Percentiles rank a stretch among this genome's conserved stretches.
Evolutionary conservation across 2,888 invertebrate genomes (phyloP).

Genomic region (Tetranychus piercei): DNA sequence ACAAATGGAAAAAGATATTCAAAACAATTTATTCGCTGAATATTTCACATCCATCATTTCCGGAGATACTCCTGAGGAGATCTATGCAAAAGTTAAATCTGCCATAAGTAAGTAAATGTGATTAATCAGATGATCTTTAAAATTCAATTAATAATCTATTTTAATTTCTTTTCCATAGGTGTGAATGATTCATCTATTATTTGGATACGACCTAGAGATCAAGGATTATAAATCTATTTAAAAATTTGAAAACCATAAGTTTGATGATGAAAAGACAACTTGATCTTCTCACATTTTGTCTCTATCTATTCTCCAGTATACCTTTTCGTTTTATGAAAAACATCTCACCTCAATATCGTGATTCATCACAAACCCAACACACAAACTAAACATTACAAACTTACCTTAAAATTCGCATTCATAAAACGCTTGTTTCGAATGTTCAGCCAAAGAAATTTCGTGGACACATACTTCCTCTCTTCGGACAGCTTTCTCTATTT

Average conservation of each 20-base stretch:
- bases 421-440: too few species aligned
- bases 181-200: not conserved
- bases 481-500: too few species aligned
- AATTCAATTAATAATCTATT: not conserved
- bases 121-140: conserved; percentile 69
- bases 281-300: conserved; percentile 22
- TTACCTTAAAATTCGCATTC: too few species aligned
- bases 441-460: too few species aligned
- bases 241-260: not conserved
- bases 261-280: not conserved
- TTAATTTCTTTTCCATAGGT: not conserved
- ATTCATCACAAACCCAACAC: not conserved
- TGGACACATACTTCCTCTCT: too few species aligned
- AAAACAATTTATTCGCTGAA: conserved; percentile 93
- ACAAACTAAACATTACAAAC: too few species aligned
- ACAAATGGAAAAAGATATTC: conserved; percentile 90
- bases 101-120: conserved; percentile 73
- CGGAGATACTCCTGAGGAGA: conserved; percentile 92
- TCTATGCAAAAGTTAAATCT: conserved; percentile 81
- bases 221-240: not conserved
- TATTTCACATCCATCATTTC: conserved; percentile 94
- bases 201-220: not conserved
- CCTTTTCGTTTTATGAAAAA: not conserved
- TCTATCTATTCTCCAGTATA: not conserved
- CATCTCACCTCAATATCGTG: not conserved